Conservation (phyloP, 2,797 vertebrate genomes). For the Danio jaintianensis region DNA sequence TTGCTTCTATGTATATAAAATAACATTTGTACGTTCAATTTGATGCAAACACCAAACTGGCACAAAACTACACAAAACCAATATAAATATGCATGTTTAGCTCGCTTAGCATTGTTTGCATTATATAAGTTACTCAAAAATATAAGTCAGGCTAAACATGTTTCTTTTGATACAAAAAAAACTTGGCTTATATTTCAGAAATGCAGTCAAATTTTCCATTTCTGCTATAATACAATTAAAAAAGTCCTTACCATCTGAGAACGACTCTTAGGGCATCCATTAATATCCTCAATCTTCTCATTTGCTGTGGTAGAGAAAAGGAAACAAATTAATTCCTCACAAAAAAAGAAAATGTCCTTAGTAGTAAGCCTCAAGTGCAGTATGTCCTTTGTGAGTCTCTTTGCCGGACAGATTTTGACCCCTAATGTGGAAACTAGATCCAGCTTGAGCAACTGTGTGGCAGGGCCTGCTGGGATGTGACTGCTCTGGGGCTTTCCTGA, state of each 20-base stretch:
- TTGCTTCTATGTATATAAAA: too few relatives aligned
- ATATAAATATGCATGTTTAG: too few relatives aligned
- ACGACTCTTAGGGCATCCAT: conserved; percentile 94
- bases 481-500: conserved; percentile 19
- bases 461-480: conserved; percentile 30
- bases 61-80: too few relatives aligned
- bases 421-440: conserved; percentile 18
- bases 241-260: conserved; percentile 95
- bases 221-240: neutral
- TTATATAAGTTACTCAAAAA: too few relatives aligned
- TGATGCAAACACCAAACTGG: too few relatives aligned
- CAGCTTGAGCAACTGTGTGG: conserved; percentile 36
- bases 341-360: neutral
- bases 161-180: too few relatives aligned
- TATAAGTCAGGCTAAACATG: too few relatives aligned
- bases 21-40: too few relatives aligned
- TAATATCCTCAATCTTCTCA: conserved; percentile 98
- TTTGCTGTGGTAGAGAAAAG: conserved; percentile 84
- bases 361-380: neutral
- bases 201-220: too few relatives aligned
- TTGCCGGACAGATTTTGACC: neutral
- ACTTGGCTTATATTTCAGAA: too few relatives aligned
- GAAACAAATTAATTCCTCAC: neutral
- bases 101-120: too few relatives aligned
- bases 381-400: neutral